Conservation (phyloP, 2,888 invertebrate species). For the Scaptomyza tumidula region DNA sequence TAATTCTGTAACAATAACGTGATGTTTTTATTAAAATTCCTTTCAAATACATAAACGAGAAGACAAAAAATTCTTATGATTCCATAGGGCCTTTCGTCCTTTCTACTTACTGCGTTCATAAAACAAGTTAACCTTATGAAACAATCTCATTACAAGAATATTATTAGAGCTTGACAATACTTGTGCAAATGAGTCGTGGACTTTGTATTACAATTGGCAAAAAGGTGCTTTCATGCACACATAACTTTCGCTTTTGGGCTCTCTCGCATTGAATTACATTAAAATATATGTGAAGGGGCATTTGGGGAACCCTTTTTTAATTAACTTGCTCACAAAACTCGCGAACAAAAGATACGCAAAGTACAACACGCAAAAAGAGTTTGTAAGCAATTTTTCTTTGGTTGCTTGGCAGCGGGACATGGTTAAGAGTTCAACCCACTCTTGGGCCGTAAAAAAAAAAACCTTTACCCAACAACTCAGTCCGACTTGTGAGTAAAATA, state of each 20-base stretch:
- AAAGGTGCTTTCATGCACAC: slow-evolving; percentile 14
- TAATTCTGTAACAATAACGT: too few relatives aligned
- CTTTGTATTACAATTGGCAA: slow-evolving; percentile 15
- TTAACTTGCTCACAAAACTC: slow-evolving; percentile 66
- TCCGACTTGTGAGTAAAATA: slow-evolving; percentile 37
- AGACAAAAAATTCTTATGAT: too few relatives aligned
- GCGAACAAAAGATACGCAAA: slow-evolving; percentile 60
- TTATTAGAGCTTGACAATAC: slow-evolving; percentile 16
- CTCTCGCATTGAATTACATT: slow-evolving; percentile 41
- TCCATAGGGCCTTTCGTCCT: background rate
- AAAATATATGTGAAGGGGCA: slow-evolving; percentile 29
- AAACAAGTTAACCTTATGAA: background rate
- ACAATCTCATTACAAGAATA: slow-evolving; percentile 14
- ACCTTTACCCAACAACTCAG: slow-evolving; percentile 5
- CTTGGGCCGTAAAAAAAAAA: background rate
- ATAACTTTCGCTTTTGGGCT: slow-evolving; percentile 39
- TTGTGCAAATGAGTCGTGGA: background rate
- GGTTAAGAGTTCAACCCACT: slow-evolving; percentile 37
- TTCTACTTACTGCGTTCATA: background rate
- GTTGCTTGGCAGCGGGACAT: slow-evolving; percentile 44
- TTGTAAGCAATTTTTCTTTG: slow-evolving; percentile 61
- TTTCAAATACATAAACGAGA: too few relatives aligned
- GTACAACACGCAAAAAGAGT: slow-evolving; percentile 46
- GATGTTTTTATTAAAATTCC: too few relatives aligned
- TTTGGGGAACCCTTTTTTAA: slow-evolving; percentile 68